Conservation (phyloP, 2,797 vertebrate species). For the Danio jaintianensis region DNA sequence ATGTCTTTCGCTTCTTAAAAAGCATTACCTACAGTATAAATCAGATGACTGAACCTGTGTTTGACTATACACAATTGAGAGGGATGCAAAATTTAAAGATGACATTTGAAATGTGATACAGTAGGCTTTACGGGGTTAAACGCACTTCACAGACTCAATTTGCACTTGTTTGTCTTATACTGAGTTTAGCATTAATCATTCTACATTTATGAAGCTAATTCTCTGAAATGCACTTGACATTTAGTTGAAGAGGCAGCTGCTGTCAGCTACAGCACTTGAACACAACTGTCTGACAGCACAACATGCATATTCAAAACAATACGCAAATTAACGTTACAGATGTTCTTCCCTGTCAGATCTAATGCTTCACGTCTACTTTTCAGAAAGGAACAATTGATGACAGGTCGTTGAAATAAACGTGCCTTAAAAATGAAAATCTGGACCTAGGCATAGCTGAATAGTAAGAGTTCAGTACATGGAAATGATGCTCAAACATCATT, state of each 20-base stretch:
- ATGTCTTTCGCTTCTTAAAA: background rate
- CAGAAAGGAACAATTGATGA: no score
- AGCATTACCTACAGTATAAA: background rate
- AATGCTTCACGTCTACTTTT: background rate
- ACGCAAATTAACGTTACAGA: background rate
- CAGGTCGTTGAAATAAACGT: no score
- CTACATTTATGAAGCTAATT: background rate
- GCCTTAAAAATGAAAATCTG: no score
- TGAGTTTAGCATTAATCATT: background rate
- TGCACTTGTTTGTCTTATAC: background rate
- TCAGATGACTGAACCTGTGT: background rate
- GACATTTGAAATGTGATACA: background rate
- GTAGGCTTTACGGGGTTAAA: background rate
- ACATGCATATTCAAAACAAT: background rate
- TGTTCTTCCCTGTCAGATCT: background rate
- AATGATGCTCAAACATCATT: no score
- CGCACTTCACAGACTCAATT: background rate
- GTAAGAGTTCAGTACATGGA: no score
- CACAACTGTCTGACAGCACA: background rate
- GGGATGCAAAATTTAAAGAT: no score
- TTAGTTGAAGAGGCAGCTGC: background rate
- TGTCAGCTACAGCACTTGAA: conserved; percentile 9
- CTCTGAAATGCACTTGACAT: conserved; percentile 8
- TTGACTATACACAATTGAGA: no score
- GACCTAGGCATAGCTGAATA: no score